phyloP scores from a whole-genome alignment of 2,888 invertebrate genomes.

The Aradus depressus region DNA sequence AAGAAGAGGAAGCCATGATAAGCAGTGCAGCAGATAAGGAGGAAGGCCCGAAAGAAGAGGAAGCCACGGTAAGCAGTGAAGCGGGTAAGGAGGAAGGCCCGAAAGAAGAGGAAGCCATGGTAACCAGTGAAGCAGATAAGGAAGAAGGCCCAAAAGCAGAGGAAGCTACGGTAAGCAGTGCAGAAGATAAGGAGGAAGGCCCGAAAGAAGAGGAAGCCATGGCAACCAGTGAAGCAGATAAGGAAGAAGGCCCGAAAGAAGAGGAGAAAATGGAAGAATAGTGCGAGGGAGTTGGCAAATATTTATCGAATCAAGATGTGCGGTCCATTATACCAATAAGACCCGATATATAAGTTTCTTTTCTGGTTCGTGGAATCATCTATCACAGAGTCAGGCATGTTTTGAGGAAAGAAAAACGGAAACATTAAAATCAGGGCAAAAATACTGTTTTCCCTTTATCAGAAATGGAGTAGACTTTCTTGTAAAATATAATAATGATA shows the following conservation, averaged over 20 bases:
- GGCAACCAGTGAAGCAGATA: neutral
- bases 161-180: neutral
- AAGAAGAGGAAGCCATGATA: constrained; percentile 40
- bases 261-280: constrained; percentile 1
- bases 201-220: constrained; percentile 1
- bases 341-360: too few species aligned
- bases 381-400: too few species aligned
- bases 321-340: too few species aligned
- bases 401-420: too few species aligned
- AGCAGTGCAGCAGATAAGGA: neutral
- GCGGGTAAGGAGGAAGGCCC: neutral
- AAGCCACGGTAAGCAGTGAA: neutral
- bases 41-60: constrained; percentile 1
- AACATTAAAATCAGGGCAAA: too few species aligned
- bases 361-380: too few species aligned
- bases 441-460: too few species aligned
- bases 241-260: neutral
- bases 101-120: neutral
- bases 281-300: too few species aligned
- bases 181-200: neutral
- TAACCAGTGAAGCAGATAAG: neutral
- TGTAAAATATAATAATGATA: too few species aligned
- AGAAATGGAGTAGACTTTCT: too few species aligned
- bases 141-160: neutral
- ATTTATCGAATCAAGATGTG: too few species aligned